Evolutionary conservation across 1,140 invertebrate species (phyloP).

Genomic region (Aphaenogaster rudis): DNA sequence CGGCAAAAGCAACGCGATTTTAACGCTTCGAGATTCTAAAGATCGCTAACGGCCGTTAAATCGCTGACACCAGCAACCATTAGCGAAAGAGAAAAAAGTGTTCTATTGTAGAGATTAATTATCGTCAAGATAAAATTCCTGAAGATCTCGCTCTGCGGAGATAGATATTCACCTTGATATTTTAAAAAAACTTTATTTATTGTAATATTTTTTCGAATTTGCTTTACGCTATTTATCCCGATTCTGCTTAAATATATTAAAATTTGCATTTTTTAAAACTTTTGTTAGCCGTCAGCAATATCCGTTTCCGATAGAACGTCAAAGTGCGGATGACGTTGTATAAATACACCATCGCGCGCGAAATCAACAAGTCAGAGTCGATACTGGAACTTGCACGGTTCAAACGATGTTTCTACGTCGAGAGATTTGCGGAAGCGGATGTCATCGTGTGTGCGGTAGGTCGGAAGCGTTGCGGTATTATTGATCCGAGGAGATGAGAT

Average conservation of each 20-base stretch:
- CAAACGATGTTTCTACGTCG: slow-evolving; percentile 29
- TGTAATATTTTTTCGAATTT: background rate
- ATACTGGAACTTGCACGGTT: slow-evolving; percentile 34
- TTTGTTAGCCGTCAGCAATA: background rate
- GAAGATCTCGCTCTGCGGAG: background rate
- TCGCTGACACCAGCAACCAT: background rate
- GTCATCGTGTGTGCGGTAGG: slow-evolving; percentile 14
- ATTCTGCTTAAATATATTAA: slow-evolving; percentile 17
- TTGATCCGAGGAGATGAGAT: slow-evolving; percentile 48
- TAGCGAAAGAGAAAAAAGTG: background rate
- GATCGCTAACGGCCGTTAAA: slow-evolving; percentile 34
- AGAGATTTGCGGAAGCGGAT: slow-evolving; percentile 30
- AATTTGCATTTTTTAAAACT: slow-evolving; percentile 34
- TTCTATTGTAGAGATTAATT: background rate
- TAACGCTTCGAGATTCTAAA: slow-evolving; percentile 36
- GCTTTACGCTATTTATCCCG: background rate
- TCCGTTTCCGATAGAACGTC: slow-evolving; percentile 45
- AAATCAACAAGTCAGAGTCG: slow-evolving; percentile 61
- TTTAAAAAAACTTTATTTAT: background rate
- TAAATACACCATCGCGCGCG: slow-evolving; percentile 35
- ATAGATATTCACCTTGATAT: background rate
- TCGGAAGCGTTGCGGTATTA: slow-evolving; percentile 27
- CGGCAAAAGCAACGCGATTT: slow-evolving; percentile 2
- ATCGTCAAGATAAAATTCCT: slow-evolving; percentile 5
- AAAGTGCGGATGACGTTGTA: slow-evolving; percentile 47